These are phyloP conservation scores for Etheostoma spectabile DNA, from an alignment of 2,113 vertebrate species.

Conservation along the genomic window DNA sequence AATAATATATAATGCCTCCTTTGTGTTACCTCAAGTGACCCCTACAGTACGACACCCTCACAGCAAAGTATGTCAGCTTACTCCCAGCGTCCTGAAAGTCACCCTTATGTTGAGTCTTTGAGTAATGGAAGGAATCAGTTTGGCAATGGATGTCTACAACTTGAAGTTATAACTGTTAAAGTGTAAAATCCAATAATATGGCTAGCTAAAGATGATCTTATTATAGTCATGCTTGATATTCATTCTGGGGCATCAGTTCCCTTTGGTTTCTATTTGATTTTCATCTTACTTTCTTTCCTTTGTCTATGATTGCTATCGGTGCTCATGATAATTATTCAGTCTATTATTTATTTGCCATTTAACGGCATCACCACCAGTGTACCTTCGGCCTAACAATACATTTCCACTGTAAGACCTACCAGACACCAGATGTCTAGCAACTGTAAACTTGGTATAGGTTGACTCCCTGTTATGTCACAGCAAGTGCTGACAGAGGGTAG, in stretches of 20 bases:
- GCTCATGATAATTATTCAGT: neutral
- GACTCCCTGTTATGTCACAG: slow-evolving; percentile 23
- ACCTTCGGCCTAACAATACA: neutral
- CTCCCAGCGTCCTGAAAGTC: neutral
- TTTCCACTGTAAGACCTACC: neutral
- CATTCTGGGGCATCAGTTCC: neutral
- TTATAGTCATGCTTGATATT: neutral
- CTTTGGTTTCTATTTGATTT: neutral
- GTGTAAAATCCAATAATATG: neutral
- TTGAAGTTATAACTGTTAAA: neutral
- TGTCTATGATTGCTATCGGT: neutral
- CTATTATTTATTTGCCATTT: neutral
- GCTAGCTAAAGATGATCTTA: neutral
- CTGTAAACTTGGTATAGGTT: neutral
- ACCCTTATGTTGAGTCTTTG: neutral
- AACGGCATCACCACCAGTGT: neutral
- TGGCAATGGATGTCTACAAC: neutral
- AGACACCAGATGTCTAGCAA: neutral
- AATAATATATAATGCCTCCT: slow-evolving; percentile 60
- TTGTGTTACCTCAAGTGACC: slow-evolving; percentile 5
- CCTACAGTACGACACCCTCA: slow-evolving; percentile 16
- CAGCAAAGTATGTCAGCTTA: slow-evolving; percentile 11
- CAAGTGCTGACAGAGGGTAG: neutral
- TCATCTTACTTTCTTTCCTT: slow-evolving; percentile 15
- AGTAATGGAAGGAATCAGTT: neutral